Conservation (phyloP, 1,140 invertebrate genomes). For the Agraylea sexmaculata region DNA sequence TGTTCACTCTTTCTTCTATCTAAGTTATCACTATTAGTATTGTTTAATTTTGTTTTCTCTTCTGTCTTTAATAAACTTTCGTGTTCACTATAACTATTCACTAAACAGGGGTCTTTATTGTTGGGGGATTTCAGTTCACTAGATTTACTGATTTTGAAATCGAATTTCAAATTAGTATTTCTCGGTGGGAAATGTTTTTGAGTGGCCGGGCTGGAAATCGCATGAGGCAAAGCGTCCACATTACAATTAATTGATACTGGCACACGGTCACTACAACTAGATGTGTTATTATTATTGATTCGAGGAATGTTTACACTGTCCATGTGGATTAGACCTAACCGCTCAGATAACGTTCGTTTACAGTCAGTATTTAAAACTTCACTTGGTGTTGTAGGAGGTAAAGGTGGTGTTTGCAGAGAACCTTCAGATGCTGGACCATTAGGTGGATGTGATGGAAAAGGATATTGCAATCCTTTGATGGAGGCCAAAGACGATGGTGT, state of each 20-base stretch:
- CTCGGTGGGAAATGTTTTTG: constrained; percentile 9
- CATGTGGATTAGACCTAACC: constrained; percentile 8
- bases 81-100: constrained; percentile 12
- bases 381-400: constrained; percentile 27
- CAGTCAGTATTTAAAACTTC: constrained; percentile 19
- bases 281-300: constrained; percentile 13
- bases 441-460: constrained; percentile 66
- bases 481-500: constrained; percentile 22
- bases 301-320: constrained; percentile 21
- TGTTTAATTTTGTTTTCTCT: constrained; percentile 14
- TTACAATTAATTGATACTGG: constrained; percentile 14
- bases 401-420: constrained; percentile 18
- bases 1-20: constrained; percentile 22
- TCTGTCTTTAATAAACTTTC: constrained; percentile 13
- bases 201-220: neutral
- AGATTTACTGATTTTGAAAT: constrained; percentile 15
- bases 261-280: constrained; percentile 17
- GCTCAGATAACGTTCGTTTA: constrained; percentile 26
- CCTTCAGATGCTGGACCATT: constrained; percentile 34
- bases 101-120: constrained; percentile 13
- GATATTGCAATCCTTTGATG: constrained; percentile 62
- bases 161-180: constrained; percentile 12
- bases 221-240: constrained; percentile 7
- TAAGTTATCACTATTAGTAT: constrained; percentile 21
- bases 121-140: constrained; percentile 16